Percentiles rank a stretch among this genome's conserved stretches.
Evolutionary conservation across 2,888 invertebrate genomes (phyloP).

Genomic region (Hanleya hanleyi): DNA sequence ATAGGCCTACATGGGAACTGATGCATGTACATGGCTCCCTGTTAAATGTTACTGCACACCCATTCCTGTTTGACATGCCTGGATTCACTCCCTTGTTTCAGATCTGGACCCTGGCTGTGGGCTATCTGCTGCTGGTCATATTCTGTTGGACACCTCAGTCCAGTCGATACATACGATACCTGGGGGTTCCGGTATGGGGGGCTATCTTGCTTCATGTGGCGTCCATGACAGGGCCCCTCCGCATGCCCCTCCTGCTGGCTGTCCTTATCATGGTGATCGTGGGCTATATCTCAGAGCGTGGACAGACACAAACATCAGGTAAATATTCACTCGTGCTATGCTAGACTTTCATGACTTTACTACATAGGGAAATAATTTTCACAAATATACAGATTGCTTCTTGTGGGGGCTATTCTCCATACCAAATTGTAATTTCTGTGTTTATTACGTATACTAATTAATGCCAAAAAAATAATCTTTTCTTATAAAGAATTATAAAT

Average conservation of each 20-base stretch:
- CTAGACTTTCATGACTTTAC: too few relatives aligned
- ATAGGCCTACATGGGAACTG: too few relatives aligned
- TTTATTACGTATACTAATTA: too few relatives aligned
- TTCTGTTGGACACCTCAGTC: slow-evolving; percentile 85
- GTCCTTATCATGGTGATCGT: slow-evolving; percentile 80
- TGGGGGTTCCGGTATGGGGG: slow-evolving; percentile 84
- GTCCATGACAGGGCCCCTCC: slow-evolving; percentile 83
- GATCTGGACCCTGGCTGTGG: slow-evolving; percentile 80
- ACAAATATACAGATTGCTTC: too few relatives aligned
- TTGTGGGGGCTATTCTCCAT: too few relatives aligned
- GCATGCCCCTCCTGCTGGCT: slow-evolving; percentile 83
- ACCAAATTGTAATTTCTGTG: too few relatives aligned
- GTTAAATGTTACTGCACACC: slow-evolving; percentile 59
- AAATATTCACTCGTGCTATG: too few relatives aligned
- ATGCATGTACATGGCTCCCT: too few relatives aligned
- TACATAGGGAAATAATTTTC: too few relatives aligned
- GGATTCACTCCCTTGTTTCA: slow-evolving; percentile 74
- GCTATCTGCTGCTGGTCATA: slow-evolving; percentile 83
- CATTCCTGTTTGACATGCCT: slow-evolving; percentile 72
- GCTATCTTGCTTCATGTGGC: slow-evolving; percentile 84
- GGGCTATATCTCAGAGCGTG: slow-evolving; percentile 77
- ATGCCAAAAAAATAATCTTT: too few relatives aligned
- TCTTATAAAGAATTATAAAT: too few relatives aligned
- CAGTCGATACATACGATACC: slow-evolving; percentile 75
- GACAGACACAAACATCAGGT: too few relatives aligned